phyloP scores from a whole-genome alignment of 2,797 vertebrate genomes.

The Paedocypris micromegethes region DNA sequence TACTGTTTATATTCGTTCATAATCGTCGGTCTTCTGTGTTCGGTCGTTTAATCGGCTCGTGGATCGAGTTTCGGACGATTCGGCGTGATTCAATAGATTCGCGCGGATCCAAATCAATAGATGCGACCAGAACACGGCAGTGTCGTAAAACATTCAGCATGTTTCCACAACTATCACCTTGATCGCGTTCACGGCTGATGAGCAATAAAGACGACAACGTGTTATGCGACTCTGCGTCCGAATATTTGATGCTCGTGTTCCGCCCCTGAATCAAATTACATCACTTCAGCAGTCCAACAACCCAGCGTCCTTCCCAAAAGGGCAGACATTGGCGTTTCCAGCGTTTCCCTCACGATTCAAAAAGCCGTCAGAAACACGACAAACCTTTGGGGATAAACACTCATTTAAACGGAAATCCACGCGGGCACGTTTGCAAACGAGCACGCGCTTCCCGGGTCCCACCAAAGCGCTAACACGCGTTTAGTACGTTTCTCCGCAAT shows the following conservation, averaged over 20 bases:
- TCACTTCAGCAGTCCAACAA: constrained; percentile 32
- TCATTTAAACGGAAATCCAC: not conserved
- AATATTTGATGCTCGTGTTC: constrained; percentile 9
- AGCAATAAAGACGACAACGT: constrained; percentile 1
- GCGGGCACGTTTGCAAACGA: not conserved
- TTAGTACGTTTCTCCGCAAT: constrained; percentile 8
- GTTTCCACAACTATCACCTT: constrained; percentile 13
- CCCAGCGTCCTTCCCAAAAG: constrained; percentile 43
- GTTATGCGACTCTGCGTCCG: not conserved
- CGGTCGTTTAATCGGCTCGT: too few species aligned
- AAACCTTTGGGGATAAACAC: not conserved
- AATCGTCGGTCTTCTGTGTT: too few species aligned
- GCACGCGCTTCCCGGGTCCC: not conserved
- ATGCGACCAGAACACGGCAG: constrained; percentile 11
- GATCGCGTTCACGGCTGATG: not conserved
- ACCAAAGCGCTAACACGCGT: constrained; percentile 6
- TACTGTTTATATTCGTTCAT: too few species aligned
- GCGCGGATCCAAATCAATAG: not conserved
- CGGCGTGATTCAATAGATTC: not conserved
- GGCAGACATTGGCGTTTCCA: constrained; percentile 28
- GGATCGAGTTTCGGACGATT: too few species aligned
- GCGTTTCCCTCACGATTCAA: not conserved
- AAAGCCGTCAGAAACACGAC: constrained; percentile 7
- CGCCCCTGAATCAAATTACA: constrained; percentile 47
- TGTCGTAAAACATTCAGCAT: constrained; percentile 22